Evolutionary conservation across 1,140 invertebrate species (phyloP), one percentile per base, ranked within the genome.

Genomic region (Drosophila repleta): DNA sequence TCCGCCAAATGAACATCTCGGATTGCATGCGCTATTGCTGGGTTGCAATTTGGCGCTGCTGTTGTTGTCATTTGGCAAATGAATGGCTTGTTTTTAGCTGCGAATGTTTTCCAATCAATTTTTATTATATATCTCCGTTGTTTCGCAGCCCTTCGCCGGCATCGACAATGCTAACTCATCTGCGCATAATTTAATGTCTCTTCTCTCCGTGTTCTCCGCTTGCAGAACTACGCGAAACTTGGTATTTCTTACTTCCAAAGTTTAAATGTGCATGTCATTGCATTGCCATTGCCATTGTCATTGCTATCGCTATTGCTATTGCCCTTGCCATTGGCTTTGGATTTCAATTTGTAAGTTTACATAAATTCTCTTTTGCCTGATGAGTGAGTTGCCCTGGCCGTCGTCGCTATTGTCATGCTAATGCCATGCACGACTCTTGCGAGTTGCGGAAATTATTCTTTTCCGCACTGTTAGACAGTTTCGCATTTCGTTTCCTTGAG

Each of bases 171-270:
- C 90, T 84, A 91, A 91, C 90, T 91, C 90, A 91, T 91, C 90
- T 91, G 90, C 85, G 90, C 90, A 90, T 91, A 91, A 91, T 88
- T 90, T 91, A 91, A 90, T 91, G 85, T 74, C 68, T 64, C n/a
- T n/a, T n/a, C n/a, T 43, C 53, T 41, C 48, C 8, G 4, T 39
- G n/a, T 45, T 20, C 15, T 17, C 37, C 13, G 3, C 10, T n/a
- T 3, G 5, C 39, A 18, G 39, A 18, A 24, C 29, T 26, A 13
- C 55, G 45, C 41, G 55, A n/a, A n/a, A n/a, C n/a, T n/a, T n/a
- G n/a, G n/a, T 45, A 41, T 21, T 43, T 43, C 13, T 41, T 65
- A 26, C 57, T 49, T 6, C 57, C 26, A 26, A 41, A 68, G 64
- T 65, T 72, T 77, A 89, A 89, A 89, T 79, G 81, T 90, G 85